phyloP scores from a whole-genome alignment of 1,140 invertebrate genomes.

The Achroia grisella region DNA sequence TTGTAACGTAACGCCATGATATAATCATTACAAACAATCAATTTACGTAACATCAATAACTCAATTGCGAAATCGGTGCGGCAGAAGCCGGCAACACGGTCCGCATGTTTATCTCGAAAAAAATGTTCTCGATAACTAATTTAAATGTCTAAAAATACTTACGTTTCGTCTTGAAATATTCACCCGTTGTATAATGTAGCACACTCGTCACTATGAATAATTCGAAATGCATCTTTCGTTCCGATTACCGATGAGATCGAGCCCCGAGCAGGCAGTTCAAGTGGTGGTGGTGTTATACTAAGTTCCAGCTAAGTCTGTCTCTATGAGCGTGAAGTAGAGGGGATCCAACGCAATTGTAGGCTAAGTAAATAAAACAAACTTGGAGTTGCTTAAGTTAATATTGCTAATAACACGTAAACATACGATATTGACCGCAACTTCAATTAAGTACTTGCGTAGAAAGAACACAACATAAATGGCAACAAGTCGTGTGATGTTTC shows the following conservation, averaged over 20 bases:
- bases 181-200: constrained; percentile 37
- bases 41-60: constrained; percentile 23
- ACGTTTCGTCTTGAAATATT: constrained; percentile 63
- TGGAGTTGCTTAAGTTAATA: constrained; percentile 37
- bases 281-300: constrained; percentile 45
- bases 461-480: too few relatives aligned
- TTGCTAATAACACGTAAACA: constrained; percentile 19
- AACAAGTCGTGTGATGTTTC: too few relatives aligned
- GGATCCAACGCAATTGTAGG: constrained; percentile 55
- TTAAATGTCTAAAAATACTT: constrained; percentile 32
- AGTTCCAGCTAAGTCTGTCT: constrained; percentile 27
- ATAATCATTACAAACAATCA: constrained; percentile 13
- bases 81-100: constrained; percentile 9
- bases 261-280: constrained; percentile 42
- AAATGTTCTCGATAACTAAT: not conserved
- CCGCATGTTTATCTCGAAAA: constrained; percentile 6
- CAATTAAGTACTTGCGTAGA: too few relatives aligned
- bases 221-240: constrained; percentile 46
- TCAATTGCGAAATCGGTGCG: constrained; percentile 20
- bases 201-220: constrained; percentile 51
- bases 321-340: constrained; percentile 35
- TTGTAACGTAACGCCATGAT: constrained; percentile 6
- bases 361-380: constrained; percentile 59
- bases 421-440: not conserved
- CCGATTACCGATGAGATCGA: constrained; percentile 4